phyloP scores from a whole-genome alignment of 2,797 vertebrate genomes.

The Ibycter americanus region DNA sequence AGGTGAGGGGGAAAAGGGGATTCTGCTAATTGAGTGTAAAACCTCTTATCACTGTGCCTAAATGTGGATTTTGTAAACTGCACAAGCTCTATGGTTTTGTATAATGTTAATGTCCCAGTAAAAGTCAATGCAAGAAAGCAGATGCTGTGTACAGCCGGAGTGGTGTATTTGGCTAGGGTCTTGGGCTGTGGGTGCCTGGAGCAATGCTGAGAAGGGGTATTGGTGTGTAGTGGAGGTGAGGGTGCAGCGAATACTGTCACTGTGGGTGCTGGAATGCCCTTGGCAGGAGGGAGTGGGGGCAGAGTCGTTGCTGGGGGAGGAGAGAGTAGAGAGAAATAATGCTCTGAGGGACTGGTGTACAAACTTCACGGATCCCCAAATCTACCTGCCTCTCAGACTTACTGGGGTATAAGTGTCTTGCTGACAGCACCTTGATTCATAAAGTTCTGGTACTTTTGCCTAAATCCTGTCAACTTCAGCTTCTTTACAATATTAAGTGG shows the following conservation, averaged over 20 bases:
- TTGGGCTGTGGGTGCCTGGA: not conserved
- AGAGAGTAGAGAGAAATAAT: not conserved
- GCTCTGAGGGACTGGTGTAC: not conserved
- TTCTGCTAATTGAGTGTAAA: not conserved
- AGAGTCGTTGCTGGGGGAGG: not conserved
- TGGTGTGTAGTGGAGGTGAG: not conserved
- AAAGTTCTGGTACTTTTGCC: not conserved
- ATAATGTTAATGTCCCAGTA: not conserved
- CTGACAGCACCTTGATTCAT: not conserved
- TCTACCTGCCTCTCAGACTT: not conserved
- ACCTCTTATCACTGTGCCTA: not conserved
- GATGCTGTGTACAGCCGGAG: not conserved
- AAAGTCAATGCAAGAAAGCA: not conserved
- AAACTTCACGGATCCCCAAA: not conserved
- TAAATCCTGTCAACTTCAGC: not conserved
- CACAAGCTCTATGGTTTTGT: not conserved
- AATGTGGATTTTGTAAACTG: not conserved
- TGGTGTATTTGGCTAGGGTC: not conserved
- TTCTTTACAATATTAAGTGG: not conserved
- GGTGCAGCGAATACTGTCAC: not conserved
- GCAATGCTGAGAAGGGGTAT: not conserved
- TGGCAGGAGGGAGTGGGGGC: not conserved
- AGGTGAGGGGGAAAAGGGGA: not conserved
- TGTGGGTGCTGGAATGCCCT: not conserved
- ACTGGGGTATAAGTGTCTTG: not conserved